Conservation (phyloP, 2,797 vertebrate species). For the Salarias fasciatus region DNA sequence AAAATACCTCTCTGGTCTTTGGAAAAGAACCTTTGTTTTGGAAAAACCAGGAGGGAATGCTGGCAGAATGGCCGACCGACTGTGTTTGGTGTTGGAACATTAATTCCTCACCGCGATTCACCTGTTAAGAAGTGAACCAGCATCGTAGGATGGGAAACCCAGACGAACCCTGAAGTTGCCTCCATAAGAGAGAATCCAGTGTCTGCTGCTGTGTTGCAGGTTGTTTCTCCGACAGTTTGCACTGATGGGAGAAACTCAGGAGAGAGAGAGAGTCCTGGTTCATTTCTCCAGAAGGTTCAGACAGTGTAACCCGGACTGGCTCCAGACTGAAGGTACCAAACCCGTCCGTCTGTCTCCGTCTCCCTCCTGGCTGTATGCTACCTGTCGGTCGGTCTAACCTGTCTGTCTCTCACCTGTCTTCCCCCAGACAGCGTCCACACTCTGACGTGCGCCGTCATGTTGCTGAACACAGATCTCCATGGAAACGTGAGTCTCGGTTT, state of each 20-base stretch:
- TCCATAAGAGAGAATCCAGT: not conserved
- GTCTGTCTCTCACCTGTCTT: not conserved
- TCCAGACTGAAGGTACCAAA: slow-evolving; percentile 88
- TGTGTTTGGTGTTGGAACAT: too few species aligned
- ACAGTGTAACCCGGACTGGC: slow-evolving; percentile 85
- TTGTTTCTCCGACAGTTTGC: slow-evolving; percentile 92
- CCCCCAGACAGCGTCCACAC: slow-evolving; percentile 93
- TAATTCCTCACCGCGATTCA: too few species aligned
- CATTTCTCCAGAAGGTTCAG: slow-evolving; percentile 95
- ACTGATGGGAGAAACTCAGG: slow-evolving; percentile 96
- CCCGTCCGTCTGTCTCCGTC: not conserved
- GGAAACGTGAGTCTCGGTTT: slow-evolving; percentile 89
- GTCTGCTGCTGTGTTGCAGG: slow-evolving; percentile 67
- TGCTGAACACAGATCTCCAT: slow-evolving; percentile 97
- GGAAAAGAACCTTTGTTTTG: too few species aligned
- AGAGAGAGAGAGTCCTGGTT: slow-evolving; percentile 92
- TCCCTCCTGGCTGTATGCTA: not conserved
- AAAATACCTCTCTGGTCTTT: too few species aligned
- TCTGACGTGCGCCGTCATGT: slow-evolving; percentile 96
- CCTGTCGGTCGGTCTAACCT: too few species aligned
- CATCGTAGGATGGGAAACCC: too few species aligned
- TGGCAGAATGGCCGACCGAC: too few species aligned
- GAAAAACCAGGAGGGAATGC: too few species aligned
- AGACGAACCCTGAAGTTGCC: too few species aligned
- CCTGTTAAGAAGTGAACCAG: too few species aligned